Evolutionary conservation across 2,113 vertebrate species (phyloP), one percentile per base, ranked within the genome.

Genomic region (Lepus timidus): DNA sequence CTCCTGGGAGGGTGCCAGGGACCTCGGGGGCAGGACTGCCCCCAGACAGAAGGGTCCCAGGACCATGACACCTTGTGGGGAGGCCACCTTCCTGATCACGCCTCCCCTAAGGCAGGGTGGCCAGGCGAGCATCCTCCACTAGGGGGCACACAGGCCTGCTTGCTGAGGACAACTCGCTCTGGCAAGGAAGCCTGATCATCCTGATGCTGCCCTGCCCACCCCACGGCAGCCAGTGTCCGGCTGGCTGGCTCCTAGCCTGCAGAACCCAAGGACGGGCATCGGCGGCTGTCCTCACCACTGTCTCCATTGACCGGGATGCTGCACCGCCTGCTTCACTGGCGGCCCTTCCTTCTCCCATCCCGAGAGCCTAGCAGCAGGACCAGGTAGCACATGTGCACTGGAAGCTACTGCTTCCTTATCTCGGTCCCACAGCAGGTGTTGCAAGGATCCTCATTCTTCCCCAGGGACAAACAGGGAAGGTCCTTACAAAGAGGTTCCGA

Each of bases 181-280:
- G 44, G 13, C 4, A 20, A 4, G n/a, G 10, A 39, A 65, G 44
- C 22, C 36, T 27, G 13, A 12, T 19, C 16, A 31, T 49, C 4
- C 6, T 1, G 0, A 0, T 14, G 4, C 19, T 52, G 9, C 27
- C 13, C 71, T 70, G 36, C 13, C 17, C n/a, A 9, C 44, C 10
- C 3, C 17, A 2, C 4, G 5, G 33, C 4, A 7, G 65, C 20
- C 4, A 5, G 4, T 1, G 7, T 22, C 23, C 16, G 4, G 4
- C 23, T 23, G 1, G 17, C 61, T 12, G 8, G 29, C 25, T 29
- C 4, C 31, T 44, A 55, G 5, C 1, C 23, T 33, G 17, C 29
- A 3, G 19, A 52, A 14, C 22, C 1, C 6, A 12, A 3, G 5
- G 2, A 4, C 4, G 14, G 20, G 6, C 0, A 7, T 0, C 10